Evolutionary conservation across 2,113 vertebrate species (phyloP), one percentile per base, ranked within the genome.

Genomic region (Sinocyclocheilus grahami): DNA sequence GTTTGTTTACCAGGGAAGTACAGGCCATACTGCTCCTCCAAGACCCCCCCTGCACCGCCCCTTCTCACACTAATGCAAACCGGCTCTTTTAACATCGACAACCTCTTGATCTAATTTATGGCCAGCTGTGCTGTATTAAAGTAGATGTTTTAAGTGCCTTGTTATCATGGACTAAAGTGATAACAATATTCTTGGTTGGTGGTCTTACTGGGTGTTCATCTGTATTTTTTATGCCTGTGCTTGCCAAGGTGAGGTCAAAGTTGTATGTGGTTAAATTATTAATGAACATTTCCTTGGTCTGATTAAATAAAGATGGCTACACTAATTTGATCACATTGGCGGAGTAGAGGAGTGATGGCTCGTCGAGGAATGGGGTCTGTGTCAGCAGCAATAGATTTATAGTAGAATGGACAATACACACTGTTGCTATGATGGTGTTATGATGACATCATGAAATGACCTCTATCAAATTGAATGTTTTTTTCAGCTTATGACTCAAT

Each of bases 181-280:
- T 90, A 90, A 90, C 87, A 87, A 85, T 87, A 85, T 83, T 90
- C 85, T 83, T 69, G 46, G 82, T 62, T 84, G 69, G 77, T 81
- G 46, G 84, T 85, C 51, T 86, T 75, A 18, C 22, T 82, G 46
- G 30, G 62, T 80, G 72, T 81, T 82, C 62, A 63, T 78, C 65
- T 69, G 69, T 10, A 46, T 24, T 58, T 55, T 84, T 84, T 33
- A 30, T 30, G 85, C 42, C 39, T n/a, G 20, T 33, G 67, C 37
- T 78, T 80, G 85, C 81, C 82, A 80, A 39, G 58, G 48, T 46
- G 77, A 48, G 83, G 75, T 78, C 78, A 60, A 67, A 53, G 58
- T 85, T 82, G 65, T 77, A 78, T 71, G 42, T n/a, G 78, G 62
- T 71, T 87, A 16, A 89, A 86, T 86, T 86, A 81, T 84, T 83